phyloP scores from a whole-genome alignment of 2,888 invertebrate species.

The Mactromeris polynyma region DNA sequence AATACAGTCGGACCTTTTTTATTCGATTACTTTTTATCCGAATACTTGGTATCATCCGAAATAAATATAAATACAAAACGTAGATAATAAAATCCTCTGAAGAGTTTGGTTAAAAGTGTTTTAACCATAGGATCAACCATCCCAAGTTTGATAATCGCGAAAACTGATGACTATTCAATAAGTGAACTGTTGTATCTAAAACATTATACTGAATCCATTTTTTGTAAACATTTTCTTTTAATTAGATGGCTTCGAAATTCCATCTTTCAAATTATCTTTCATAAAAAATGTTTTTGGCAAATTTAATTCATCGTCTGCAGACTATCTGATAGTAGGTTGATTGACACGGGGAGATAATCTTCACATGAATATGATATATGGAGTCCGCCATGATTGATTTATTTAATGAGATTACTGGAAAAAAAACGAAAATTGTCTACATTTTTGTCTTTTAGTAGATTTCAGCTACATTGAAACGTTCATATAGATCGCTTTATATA shows the following conservation, averaged over 20 bases:
- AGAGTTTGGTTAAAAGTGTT: no score
- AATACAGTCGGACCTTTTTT: no score
- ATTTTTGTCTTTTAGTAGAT: not conserved
- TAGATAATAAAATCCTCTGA: no score
- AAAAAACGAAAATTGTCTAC: not conserved
- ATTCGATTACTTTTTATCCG: no score
- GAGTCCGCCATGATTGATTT: conserved; percentile 10
- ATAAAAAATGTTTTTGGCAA: conserved; percentile 1
- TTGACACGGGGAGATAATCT: not conserved
- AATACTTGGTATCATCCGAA: no score
- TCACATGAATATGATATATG: not conserved
- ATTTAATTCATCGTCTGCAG: conserved; percentile 7
- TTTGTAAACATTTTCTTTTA: not conserved
- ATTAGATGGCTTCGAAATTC: not conserved
- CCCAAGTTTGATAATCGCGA: not conserved
- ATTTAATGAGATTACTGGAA: not conserved
- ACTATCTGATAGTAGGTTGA: not conserved
- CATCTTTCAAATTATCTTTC: not conserved
- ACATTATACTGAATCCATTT: not conserved
- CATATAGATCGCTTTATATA: not conserved
- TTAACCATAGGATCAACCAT: no score
- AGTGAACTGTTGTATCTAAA: not conserved
- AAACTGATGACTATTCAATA: not conserved
- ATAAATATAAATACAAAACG: no score
- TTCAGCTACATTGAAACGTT: not conserved